phyloP scores from a whole-genome alignment of 2,888 invertebrate species.

The Ischnura elegans region DNA sequence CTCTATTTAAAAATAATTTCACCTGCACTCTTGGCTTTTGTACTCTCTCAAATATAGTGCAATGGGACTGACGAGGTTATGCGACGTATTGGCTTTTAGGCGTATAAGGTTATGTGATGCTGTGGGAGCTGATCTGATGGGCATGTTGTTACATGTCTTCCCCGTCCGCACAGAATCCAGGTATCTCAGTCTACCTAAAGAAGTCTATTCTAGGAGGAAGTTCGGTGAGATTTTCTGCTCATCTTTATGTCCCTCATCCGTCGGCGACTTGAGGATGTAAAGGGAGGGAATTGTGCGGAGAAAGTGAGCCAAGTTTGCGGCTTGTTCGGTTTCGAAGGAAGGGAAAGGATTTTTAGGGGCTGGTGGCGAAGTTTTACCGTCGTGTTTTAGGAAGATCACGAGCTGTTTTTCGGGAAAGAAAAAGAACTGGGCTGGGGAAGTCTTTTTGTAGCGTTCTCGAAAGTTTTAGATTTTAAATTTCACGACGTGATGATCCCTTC shows the following conservation, averaged over 20 bases:
- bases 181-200: background rate
- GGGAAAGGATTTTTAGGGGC: slow-evolving; percentile 9
- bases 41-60: too few species aligned
- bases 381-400: background rate
- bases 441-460: background rate
- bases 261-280: background rate
- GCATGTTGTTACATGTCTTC: background rate
- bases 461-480: background rate
- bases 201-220: background rate
- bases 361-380: background rate
- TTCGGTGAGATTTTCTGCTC: background rate
- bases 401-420: background rate
- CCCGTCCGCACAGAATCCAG: background rate
- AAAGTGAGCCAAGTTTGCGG: slow-evolving; percentile 12
- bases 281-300: background rate
- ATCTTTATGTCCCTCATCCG: background rate
- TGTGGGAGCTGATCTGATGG: background rate
- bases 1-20: too few species aligned
- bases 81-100: too few species aligned
- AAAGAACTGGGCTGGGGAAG: background rate
- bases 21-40: too few species aligned
- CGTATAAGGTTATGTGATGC: too few species aligned
- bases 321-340: background rate
- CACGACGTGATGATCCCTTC: background rate
- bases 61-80: too few species aligned